Percentiles rank a stretch among this genome's conserved stretches.
These are phyloP conservation scores for Sparus aurata DNA, from an alignment of 2,797 vertebrate species.

Conservation along the genomic window DNA sequence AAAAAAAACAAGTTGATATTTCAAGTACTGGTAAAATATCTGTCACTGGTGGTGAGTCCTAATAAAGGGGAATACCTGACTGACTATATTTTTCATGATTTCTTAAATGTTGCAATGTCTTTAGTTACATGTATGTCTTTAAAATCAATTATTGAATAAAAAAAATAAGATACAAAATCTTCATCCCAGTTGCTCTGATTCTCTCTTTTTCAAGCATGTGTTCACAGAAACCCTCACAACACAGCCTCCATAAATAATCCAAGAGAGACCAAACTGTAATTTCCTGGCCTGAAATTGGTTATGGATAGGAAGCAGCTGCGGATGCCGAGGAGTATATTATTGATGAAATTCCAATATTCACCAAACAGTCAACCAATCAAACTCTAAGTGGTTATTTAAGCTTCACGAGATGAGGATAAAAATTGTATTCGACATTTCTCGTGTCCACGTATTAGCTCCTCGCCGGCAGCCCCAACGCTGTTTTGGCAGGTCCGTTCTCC, in stretches of 20 bases:
- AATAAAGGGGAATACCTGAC: too few relatives aligned
- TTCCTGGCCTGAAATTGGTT: conserved; percentile 37
- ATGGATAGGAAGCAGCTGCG: conserved; percentile 49
- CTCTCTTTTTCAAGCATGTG: conserved; percentile 1
- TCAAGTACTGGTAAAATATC: too few relatives aligned
- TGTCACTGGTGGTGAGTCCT: too few relatives aligned
- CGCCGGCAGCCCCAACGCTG: conserved; percentile 26
- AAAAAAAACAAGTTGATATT: too few relatives aligned
- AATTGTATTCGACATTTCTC: conserved; percentile 71
- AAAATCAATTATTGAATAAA: not conserved
- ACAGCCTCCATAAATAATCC: conserved; percentile 50
- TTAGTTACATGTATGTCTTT: not conserved
- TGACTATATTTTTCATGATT: too few relatives aligned
- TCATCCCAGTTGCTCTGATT: not conserved
- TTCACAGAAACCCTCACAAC: conserved; percentile 2
- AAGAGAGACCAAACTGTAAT: conserved; percentile 33
- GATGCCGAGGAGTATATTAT: conserved; percentile 38
- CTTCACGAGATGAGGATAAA: conserved; percentile 50
- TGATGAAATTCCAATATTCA: conserved; percentile 67
- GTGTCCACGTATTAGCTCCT: conserved; percentile 48
- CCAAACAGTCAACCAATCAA: conserved; percentile 45
- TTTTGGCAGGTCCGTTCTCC: conserved; percentile 36
- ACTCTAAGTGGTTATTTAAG: conserved; percentile 53
- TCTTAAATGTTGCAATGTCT: too few relatives aligned
- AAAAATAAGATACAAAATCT: not conserved